Conservation (phyloP, 1,140 invertebrate species). For the Macrobrachium rosenbergii region DNA sequence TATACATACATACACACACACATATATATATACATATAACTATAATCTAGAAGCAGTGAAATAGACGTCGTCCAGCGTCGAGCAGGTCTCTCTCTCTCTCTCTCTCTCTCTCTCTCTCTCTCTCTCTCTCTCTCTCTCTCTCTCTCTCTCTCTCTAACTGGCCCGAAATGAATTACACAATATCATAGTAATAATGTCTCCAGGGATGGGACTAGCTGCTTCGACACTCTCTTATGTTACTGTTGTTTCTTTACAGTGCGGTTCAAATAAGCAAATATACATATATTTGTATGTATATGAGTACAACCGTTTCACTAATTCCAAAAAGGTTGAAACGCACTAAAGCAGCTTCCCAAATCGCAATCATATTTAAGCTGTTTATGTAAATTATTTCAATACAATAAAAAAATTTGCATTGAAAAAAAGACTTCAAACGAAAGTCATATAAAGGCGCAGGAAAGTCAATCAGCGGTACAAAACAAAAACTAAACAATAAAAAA, state of each 20-base stretch:
- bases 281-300: constrained; percentile 29
- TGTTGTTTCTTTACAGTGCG: no score
- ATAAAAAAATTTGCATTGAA: neutral
- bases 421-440: neutral
- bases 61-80: no score
- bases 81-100: no score
- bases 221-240: no score
- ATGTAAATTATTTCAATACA: neutral
- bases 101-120: no score
- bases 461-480: neutral
- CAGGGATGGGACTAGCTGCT: no score
- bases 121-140: no score
- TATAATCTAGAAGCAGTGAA: no score
- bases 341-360: neutral
- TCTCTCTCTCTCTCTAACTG: no score
- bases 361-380: neutral
- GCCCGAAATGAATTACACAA: no score
- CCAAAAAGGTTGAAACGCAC: neutral
- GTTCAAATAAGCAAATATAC: constrained; percentile 16
- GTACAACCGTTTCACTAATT: neutral
- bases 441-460: neutral
- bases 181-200: no score
- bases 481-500: neutral
- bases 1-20: neutral
- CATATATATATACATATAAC: constrained; percentile 23